Base-by-base conservation (phyloP, 1,140 invertebrate genomes). In the Matsumurasca onukii region DNA sequence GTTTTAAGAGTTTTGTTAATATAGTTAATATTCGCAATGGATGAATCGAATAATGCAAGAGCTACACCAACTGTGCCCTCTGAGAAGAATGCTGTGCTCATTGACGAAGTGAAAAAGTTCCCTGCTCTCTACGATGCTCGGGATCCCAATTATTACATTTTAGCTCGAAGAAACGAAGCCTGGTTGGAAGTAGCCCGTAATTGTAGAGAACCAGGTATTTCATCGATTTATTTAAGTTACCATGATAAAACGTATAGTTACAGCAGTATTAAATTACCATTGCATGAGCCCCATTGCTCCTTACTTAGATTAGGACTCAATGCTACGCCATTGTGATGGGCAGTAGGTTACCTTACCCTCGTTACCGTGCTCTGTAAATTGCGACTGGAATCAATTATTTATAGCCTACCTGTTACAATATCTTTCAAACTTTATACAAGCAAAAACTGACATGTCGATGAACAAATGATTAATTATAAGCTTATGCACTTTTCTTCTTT, bases 61-160 rank as follows among this genome's bases (percentile, higher is more conserved):
- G 5, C n/a, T 20, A 20, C 49, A 17, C 49, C 49, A 3, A 12
- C 17, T 20, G 24, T 51, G n/a, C 49, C 49, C n/a, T 22, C 49
- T 3, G 49, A 51, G 49, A 51, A 51, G 24, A 51, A 51, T n/a
- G n/a, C n/a, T 5, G 17, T 51, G 5, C 24, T 51, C 17, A 51
- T 51, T 12, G n/a, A 17, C 3, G 49, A 51, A 51, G 49, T 51
- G 3, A 51, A 51, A 22, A 51, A 51, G n/a, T 51, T 51, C n/a
- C n/a, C 49, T n/a, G n/a, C 49, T 3, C n/a, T 51, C 5, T 51
- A 51, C 24, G 49, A 51, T 22, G 24, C 49, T 20, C 24, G 17
- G n/a, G 49, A 51, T n/a, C 49, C 49, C 5, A 51, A 51, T 51
- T 51, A 51, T 20, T 51, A 51, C 24, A 22, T 51, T 20, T 51